These are phyloP conservation scores for Morone saxatilis DNA, from an alignment of 2,113 vertebrate genomes.

Conservation along the genomic window DNA sequence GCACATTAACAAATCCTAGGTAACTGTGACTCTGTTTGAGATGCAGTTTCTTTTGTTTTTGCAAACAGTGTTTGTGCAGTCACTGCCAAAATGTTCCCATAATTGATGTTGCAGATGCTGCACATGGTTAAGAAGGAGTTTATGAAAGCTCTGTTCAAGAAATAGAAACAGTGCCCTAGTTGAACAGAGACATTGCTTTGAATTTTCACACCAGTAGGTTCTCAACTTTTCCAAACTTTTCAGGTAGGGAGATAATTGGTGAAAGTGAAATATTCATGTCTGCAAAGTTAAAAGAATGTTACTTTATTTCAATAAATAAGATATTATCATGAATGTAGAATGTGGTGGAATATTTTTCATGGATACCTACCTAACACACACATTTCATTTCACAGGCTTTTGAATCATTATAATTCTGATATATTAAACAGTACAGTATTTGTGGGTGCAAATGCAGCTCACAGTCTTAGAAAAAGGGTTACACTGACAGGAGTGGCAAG, in stretches of 20 bases:
- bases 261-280: conserved; percentile 32
- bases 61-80: not conserved
- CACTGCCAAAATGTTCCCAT: conserved; percentile 30
- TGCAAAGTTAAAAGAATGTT: conserved; percentile 3
- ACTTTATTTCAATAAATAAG: not conserved
- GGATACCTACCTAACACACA: not conserved
- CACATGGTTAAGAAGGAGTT: conserved; percentile 3
- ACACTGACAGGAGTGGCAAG: no score
- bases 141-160: conserved; percentile 30
- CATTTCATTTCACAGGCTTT: not conserved
- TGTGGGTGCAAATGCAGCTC: no score
- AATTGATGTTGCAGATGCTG: conserved; percentile 21
- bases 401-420: not conserved
- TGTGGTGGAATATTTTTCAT: not conserved
- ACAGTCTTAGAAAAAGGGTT: no score
- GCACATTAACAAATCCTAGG: conserved; percentile 29
- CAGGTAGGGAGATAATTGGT: conserved; percentile 38
- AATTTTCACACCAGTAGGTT: conserved; percentile 13
- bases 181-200: conserved; percentile 7
- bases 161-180: conserved; percentile 27
- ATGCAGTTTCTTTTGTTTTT: conserved; percentile 18
- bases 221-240: conserved; percentile 31
- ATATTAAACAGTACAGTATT: no score
- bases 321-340: not conserved
- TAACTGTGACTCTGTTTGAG: conserved; percentile 18